phyloP scores from a whole-genome alignment of 2,888 invertebrate genomes.

The Lamellibrachia columna region DNA sequence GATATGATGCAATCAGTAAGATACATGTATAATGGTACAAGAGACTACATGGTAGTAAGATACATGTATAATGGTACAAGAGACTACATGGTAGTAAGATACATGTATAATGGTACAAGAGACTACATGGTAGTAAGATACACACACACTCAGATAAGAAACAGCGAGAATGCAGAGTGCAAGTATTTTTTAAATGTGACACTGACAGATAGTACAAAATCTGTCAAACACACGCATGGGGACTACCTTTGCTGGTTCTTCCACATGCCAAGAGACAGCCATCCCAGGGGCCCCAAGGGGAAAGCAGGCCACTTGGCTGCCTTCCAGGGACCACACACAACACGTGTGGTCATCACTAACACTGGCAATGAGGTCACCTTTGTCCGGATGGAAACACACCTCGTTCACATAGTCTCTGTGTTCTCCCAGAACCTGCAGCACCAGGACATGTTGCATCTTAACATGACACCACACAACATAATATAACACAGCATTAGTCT shows the following conservation, averaged over 20 bases:
- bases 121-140: too few relatives aligned
- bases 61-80: too few relatives aligned
- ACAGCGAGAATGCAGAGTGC: too few relatives aligned
- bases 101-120: too few relatives aligned
- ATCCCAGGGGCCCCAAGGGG: constrained; percentile 73
- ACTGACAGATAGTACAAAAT: neutral
- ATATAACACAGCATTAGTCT: too few relatives aligned
- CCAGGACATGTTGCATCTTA: neutral
- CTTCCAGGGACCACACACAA: constrained; percentile 73
- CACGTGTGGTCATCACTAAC: constrained; percentile 81
- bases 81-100: too few relatives aligned
- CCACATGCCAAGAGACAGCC: constrained; percentile 75
- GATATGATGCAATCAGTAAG: too few relatives aligned
- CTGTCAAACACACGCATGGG: neutral
- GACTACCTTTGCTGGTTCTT: constrained; percentile 74
- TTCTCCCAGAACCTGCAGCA: constrained; percentile 70
- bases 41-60: too few relatives aligned
- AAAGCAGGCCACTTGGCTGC: constrained; percentile 71
- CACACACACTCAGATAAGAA: too few relatives aligned
- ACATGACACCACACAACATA: neutral
- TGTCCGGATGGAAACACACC: constrained; percentile 75
- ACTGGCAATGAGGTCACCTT: constrained; percentile 76
- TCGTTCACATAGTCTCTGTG: constrained; percentile 78
- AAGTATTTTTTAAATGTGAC: neutral
- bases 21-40: too few relatives aligned